Evolutionary conservation across 2,797 vertebrate genomes (phyloP).

Genomic region (Neopelma chrysocephalum): DNA sequence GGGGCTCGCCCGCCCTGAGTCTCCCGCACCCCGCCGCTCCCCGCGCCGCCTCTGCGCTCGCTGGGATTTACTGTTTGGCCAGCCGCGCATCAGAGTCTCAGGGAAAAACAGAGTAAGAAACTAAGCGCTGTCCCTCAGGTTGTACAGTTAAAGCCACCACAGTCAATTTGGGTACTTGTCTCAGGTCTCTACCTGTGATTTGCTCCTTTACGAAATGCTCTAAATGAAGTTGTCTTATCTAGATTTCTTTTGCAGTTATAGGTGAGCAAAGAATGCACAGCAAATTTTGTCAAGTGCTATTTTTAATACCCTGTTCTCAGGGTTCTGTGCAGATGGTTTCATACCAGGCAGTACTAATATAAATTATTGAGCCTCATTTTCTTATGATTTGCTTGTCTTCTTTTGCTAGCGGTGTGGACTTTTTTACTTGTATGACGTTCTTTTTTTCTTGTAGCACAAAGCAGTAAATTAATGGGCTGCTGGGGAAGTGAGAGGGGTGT

Average conservation of each 20-base stretch:
- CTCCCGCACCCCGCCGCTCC: not conserved
- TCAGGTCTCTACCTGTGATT: not conserved
- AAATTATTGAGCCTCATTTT: not conserved
- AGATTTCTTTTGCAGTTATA: not conserved
- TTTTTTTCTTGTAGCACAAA: not conserved
- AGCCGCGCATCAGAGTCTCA: not conserved
- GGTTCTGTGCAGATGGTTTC: not conserved
- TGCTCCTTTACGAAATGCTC: not conserved
- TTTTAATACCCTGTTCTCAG: not conserved
- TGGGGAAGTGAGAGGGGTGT: not conserved
- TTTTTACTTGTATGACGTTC: not conserved
- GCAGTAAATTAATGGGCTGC: not conserved
- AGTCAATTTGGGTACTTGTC: not conserved
- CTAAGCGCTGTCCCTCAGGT: not conserved
- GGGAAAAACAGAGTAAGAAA: not conserved
- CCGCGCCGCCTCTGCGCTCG: not conserved
- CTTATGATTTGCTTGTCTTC: not conserved
- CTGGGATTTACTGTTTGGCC: not conserved
- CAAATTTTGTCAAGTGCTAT: not conserved
- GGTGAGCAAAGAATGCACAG: not conserved
- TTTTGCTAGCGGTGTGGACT: not conserved
- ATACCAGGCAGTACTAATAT: not conserved
- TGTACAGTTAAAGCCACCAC: not conserved
- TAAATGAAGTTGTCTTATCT: not conserved
- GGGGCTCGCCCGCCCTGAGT: not conserved